Base-by-base conservation (phyloP, 2,113 vertebrate species). In the Genyomyrus donnyi region DNA sequence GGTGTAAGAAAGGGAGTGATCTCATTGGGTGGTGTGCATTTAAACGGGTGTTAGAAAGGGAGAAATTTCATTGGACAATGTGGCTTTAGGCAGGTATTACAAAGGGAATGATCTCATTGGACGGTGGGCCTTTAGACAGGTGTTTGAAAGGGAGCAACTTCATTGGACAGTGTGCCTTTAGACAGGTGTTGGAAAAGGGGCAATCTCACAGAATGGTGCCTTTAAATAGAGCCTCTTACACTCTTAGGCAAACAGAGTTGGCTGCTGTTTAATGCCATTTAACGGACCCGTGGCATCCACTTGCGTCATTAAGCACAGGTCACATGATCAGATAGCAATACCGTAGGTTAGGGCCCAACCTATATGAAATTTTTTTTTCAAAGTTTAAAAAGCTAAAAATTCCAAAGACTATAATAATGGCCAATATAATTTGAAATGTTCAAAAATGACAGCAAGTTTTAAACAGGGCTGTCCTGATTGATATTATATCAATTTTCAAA, bases 191-290 rank as follows among this genome's bases (percentile, higher is more conserved):
- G 10, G 17, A 50, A 77, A 49, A 9, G 24, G 62, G 50, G 45
- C 0, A 45, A 74, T 58, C 5, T 62, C 88, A 58, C 11, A 35
- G 88, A 7, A n/a, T 1, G 15, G 46, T 53, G 17, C 70, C 70
- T 83, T 42, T 50, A 15, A 21, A 89, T 13, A 6, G 70, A 83
- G 89, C 19, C 52, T 45, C 39, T 48, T 5, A 62, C 49, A 62
- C 89, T 48, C 8, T 39, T 24, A 58, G 13, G 52, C 52, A 89
- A 84, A 83, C 70, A 84, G 9, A 49, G 77, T 53, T 46, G 49
- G 80, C 77, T 85, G 89, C 39, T 85, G 42, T 89, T 85, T 85
- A 62, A 48, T 89, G 45, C 77, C 8, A 2, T 35, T 19, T 89
- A 85, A 62, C 45, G 52, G 89, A 85, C 21, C 45, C 45, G 48